These are phyloP conservation scores for Prunella himalayana DNA, from an alignment of 2,113 vertebrate species.

Conservation along the genomic window DNA sequence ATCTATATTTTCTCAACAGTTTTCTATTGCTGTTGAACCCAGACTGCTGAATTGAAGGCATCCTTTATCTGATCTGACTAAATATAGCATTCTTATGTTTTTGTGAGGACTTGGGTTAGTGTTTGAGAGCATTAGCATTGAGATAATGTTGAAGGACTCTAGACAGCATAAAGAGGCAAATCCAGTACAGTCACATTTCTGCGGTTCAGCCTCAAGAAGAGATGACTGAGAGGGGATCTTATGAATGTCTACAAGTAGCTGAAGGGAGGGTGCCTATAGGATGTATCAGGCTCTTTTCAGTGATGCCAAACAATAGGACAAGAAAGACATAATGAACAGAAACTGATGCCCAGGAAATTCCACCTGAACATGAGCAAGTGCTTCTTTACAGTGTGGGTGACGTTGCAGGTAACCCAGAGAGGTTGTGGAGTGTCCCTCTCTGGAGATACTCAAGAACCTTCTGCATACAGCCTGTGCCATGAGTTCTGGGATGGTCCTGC, in stretches of 20 bases:
- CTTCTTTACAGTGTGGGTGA: neutral
- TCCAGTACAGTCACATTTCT: neutral
- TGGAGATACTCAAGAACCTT: neutral
- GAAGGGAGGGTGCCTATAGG: neutral
- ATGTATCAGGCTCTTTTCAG: fast-evolving
- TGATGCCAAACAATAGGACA: neutral
- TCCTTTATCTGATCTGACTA: neutral
- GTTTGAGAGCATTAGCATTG: neutral
- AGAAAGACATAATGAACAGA: neutral
- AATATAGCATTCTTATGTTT: neutral
- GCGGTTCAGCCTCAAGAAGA: neutral
- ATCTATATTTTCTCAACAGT: neutral
- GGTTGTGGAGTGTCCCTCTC: neutral
- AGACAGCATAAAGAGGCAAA: neutral
- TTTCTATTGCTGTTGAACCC: neutral
- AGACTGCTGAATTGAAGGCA: neutral
- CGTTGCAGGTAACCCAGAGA: fast-evolving
- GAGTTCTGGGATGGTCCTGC: too few relatives aligned
- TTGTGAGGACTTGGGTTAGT: neutral
- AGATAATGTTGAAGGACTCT: neutral
- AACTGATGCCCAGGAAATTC: neutral
- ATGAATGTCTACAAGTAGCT: neutral
- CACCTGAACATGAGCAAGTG: neutral
- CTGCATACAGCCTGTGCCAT: fast-evolving
- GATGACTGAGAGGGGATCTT: neutral